Conservation (phyloP, 1,140 invertebrate genomes). For the Ephestia elutella region DNA sequence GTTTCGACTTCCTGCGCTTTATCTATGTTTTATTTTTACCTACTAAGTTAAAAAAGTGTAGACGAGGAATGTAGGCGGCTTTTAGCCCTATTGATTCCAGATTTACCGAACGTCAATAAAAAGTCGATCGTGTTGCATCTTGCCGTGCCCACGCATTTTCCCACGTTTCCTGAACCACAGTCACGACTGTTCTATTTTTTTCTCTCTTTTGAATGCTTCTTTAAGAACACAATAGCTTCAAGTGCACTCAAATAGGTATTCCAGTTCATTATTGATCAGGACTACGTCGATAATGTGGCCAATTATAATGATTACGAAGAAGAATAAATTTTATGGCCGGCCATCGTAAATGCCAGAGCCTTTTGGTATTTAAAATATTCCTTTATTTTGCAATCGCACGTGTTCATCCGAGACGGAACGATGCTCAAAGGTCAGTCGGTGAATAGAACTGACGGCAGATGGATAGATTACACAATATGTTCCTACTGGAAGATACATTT, state of each 20-base stretch:
- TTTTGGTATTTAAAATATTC: conserved; percentile 27
- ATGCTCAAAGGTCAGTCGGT: conserved; percentile 35
- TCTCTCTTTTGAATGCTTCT: conserved; percentile 8
- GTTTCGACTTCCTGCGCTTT: not conserved
- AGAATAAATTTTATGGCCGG: not conserved
- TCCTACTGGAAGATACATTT: conserved; percentile 19
- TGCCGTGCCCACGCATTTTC: conserved; percentile 30
- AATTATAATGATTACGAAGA: not conserved
- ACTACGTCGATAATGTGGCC: not conserved
- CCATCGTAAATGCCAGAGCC: conserved; percentile 28
- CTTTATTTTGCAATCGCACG: conserved; percentile 39
- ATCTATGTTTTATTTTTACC: not conserved
- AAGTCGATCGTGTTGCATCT: conserved; percentile 32
- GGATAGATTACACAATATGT: conserved; percentile 26
- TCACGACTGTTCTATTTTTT: conserved; percentile 22
- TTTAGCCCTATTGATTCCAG: conserved; percentile 12
- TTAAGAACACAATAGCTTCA: conserved; percentile 10
- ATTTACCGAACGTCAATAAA: conserved; percentile 33
- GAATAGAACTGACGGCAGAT: conserved; percentile 35
- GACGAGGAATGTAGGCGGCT: conserved; percentile 1
- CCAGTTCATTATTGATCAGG: not conserved
- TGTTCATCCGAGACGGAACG: conserved; percentile 29
- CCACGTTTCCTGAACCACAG: conserved; percentile 30
- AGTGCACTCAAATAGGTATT: conserved; percentile 1
- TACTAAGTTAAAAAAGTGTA: not conserved